Conservation (phyloP, 2,888 invertebrate species). For the Lutraria lutraria region DNA sequence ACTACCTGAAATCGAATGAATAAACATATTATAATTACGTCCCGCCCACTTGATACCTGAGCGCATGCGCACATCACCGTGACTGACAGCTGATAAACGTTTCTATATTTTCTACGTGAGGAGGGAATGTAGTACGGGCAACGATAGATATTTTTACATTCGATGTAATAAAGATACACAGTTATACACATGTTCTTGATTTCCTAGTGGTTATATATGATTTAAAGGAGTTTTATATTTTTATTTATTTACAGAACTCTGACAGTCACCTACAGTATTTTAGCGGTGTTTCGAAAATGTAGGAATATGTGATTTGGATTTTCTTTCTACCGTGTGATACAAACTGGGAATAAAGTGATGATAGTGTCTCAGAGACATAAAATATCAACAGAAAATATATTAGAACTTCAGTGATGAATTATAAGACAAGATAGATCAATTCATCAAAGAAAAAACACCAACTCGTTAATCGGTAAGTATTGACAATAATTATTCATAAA, state of each 20-base stretch:
- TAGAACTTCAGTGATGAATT: not conserved
- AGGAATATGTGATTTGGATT: not conserved
- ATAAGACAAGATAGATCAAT: conserved; percentile 40
- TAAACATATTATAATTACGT: conserved; percentile 47
- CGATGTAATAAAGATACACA: conserved; percentile 30
- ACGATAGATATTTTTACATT: conserved; percentile 36
- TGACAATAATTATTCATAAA: conserved; percentile 31
- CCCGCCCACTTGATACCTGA: conserved; percentile 39
- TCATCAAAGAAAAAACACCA: not conserved
- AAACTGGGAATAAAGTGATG: conserved; percentile 7
- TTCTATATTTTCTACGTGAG: conserved; percentile 32
- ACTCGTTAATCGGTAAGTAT: conserved; percentile 46
- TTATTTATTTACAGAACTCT: not conserved
- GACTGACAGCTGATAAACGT: conserved; percentile 49
- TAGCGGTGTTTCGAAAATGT: conserved; percentile 7
- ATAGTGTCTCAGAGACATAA: not conserved
- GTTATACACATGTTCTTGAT: conserved; percentile 45
- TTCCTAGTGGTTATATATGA: not conserved
- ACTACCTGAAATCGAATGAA: conserved; percentile 51
- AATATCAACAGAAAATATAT: not conserved
- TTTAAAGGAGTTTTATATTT: conserved; percentile 1
- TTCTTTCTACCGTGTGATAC: not conserved
- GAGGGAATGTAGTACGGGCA: conserved; percentile 23
- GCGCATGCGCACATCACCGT: conserved; percentile 49
- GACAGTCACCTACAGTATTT: not conserved